A percentile compares a stretch with the other conserved stretches of the same genome.
Conservation (phyloP, 1,140 invertebrate genomes). For the Achatina immaculata region DNA sequence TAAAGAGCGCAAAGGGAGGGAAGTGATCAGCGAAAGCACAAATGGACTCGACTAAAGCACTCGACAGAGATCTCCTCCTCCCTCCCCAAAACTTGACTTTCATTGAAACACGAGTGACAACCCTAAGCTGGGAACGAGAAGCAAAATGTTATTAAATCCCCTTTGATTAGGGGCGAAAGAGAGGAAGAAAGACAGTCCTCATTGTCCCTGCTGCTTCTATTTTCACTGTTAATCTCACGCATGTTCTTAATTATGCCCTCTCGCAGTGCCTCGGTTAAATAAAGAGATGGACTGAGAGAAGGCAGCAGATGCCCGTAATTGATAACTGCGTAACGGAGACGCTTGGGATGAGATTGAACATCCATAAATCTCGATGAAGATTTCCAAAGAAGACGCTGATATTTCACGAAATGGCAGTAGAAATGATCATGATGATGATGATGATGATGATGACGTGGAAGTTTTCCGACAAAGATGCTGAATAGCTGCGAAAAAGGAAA, state of each 20-base stretch:
- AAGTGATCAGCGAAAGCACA: too few species aligned
- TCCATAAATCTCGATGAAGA: neutral
- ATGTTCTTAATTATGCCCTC: slow-evolving; percentile 18
- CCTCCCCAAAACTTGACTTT: neutral
- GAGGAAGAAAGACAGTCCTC: neutral
- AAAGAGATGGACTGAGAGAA: slow-evolving; percentile 10
- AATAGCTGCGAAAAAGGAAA: neutral
- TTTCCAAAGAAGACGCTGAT: neutral
- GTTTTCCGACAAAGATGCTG: neutral
- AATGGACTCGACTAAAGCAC: too few species aligned
- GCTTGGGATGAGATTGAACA: neutral
- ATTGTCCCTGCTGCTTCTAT: neutral
- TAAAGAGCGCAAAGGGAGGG: too few species aligned
- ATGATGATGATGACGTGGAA: neutral
- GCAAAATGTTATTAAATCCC: slow-evolving; percentile 13
- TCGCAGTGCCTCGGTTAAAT: slow-evolving; percentile 2
- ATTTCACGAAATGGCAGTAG: too few species aligned
- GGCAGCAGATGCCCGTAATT: slow-evolving; percentile 18
- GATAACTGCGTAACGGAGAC: neutral
- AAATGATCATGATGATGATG: too few species aligned
- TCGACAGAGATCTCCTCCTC: too few species aligned
- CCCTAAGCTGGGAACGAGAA: neutral
- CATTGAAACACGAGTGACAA: neutral
- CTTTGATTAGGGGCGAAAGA: neutral
- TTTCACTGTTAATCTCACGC: slow-evolving; percentile 2